Evolutionary conservation across 30 jellyfish, hydroid and myxozoan genomes (phyloP), one percentile per base, ranked within the genome.

Genomic region (Catostylus mosaicus): DNA sequence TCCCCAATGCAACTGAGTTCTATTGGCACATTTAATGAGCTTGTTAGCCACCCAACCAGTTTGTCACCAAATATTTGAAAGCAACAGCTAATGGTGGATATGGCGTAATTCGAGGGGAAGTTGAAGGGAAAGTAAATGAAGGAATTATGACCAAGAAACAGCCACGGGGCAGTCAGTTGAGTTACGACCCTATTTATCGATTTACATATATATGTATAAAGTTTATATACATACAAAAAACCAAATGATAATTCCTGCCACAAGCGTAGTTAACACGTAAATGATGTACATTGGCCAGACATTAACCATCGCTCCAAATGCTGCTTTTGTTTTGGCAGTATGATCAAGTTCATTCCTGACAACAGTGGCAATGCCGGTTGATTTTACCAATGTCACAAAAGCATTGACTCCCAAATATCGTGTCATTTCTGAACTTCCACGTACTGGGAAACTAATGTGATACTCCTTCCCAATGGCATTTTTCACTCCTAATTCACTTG

Each of bases 181-280:
- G n/a, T n/a, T n/a, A n/a, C n/a, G n/a, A n/a, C n/a, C n/a, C n/a
- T n/a, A n/a, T n/a, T n/a, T n/a, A n/a, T n/a, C n/a, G n/a, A n/a
- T n/a, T n/a, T n/a, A n/a, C n/a, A n/a, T n/a, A n/a, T n/a, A n/a
- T n/a, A n/a, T n/a, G n/a, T n/a, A n/a, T n/a, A n/a, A n/a, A n/a
- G 63, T 2, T 3, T 20, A 0, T 1, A 32, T 27, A 68, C 80
- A 33, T 68, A 68, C 80, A 20, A 68, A 68, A 36, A 33, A 68
- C 80, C 80, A 68, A 20, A 68, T 35, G 80, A 68, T 1, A n/a
- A 68, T 68, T 38, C 80, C 80, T 11, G 80, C 80, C 37, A 68
- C 0, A 3, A 68, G 40, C 10, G 80, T 68, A 2, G 59, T 33
- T 32, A 36, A 18, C 19, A 68, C 24, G 23, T 33, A 1, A 27